Base-by-base conservation (phyloP, 2,797 vertebrate genomes). In the Lindbergichthys nudifrons region DNA sequence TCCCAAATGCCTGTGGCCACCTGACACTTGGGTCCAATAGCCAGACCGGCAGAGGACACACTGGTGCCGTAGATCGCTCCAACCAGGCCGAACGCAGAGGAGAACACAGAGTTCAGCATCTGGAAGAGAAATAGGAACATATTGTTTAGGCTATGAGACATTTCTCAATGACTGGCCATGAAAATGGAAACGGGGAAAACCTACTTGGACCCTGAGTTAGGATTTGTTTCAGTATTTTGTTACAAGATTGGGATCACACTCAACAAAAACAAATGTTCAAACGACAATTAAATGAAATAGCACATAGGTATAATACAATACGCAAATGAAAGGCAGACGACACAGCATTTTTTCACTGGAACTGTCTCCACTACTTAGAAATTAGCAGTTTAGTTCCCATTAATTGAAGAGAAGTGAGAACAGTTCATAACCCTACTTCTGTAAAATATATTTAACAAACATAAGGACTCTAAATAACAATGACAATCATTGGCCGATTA, bases 41-140 rank as follows among this genome's bases (percentile, higher is more conserved):
- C 92, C 80, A 96, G 66, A n/a, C 78, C 95, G 1, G 94, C 84
- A 0, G 92, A 92, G 21, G 95, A 71, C 23, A 95, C 93, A 10
- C 92, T 89, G 66, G 70, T 86, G 85, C 93, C 90, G 88, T 95
- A 96, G 54, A 91, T 77, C 0, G 92, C 84, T n/a, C 95, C 95
- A 7, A 89, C 8, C 9, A 93, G 4, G 5, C 95, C 95, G 1
- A 96, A 94, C 0, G 54, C 88, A 21, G 95, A 95, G 1, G 87
- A 96, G 72, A 95, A 94, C 10, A 95, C 94, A 0, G 95, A 95
- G 86, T 63, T 95, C 72, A 95, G 77, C 95, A 96, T 96, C 95
- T 96, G 71, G 6, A 21, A 43, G 53, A 69, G 8, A 73, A 8
- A 72, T 0, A 3, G 16, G n/a, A 32, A 52, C 0, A 74, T 6